A percentile compares a stretch with the other conserved stretches of the same genome.
These are phyloP conservation scores for Elgaria multicarinata DNA, from an alignment of 2,113 vertebrate genomes.

Conservation along the genomic window DNA sequence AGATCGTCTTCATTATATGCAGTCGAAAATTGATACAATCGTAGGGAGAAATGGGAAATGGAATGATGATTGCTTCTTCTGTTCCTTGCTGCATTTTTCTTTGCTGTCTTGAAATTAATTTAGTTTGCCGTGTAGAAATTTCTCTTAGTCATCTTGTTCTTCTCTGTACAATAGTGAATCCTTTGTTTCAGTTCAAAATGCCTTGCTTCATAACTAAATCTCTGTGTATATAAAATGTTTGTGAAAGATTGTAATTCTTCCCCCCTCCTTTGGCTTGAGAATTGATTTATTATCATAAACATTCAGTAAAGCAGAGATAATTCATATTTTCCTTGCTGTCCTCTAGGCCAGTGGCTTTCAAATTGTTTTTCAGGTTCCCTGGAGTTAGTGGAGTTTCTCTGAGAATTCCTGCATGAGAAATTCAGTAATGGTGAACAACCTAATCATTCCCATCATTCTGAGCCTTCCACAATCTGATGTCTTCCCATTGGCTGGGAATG, in stretches of 20 bases:
- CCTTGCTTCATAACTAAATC: conserved; percentile 9
- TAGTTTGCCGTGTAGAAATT: conserved; percentile 14
- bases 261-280: neutral
- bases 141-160: neutral
- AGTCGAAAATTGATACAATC: conserved; percentile 11
- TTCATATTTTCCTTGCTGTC: neutral
- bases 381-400: neutral
- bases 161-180: neutral
- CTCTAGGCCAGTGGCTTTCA: neutral
- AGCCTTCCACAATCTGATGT: too few species aligned
- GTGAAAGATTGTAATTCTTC: conserved; percentile 25
- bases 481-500: too few species aligned
- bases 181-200: conserved; percentile 33
- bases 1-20: neutral
- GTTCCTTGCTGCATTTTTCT: conserved; percentile 9
- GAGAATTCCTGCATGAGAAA: neutral
- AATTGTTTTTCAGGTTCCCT: neutral
- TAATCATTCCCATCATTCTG: too few species aligned
- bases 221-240: conserved; percentile 16
- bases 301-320: conserved; percentile 12
- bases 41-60: conserved; percentile 22
- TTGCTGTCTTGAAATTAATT: conserved; percentile 17
- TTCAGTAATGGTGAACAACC: neutral
- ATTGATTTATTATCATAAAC: conserved; percentile 16
- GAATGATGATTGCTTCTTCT: conserved; percentile 19